Evolutionary conservation across 2,888 invertebrate genomes (phyloP).

Genomic region (Ctenicera cuprea): DNA sequence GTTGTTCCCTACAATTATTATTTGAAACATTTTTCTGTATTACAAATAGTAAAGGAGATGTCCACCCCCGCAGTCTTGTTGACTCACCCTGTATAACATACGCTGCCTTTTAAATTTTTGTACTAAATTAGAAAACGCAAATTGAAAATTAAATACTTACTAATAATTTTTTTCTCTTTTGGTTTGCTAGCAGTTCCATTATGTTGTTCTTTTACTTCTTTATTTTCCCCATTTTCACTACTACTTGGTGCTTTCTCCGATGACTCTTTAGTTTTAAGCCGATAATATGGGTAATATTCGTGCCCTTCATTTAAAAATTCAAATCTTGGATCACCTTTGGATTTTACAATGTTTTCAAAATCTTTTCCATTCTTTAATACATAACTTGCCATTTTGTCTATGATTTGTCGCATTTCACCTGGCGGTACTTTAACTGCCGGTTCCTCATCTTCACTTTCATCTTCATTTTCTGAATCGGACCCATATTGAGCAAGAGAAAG

Average conservation of each 20-base stretch:
- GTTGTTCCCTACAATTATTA: no score
- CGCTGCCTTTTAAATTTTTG: no score
- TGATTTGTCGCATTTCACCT: constrained; percentile 88
- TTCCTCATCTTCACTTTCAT: constrained; percentile 56
- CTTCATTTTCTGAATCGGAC: constrained; percentile 65
- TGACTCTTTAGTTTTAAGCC: constrained; percentile 77
- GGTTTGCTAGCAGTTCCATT: constrained; percentile 55
- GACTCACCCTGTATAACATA: no score
- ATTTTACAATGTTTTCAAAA: constrained; percentile 91
- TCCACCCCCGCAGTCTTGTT: no score
- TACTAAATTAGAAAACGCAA: no score
- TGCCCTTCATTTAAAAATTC: constrained; percentile 88
- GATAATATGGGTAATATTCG: constrained; percentile 88
- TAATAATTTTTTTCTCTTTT: constrained; percentile 68
- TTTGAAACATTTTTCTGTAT: no score
- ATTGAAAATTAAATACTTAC: constrained; percentile 59
- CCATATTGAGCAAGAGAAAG: constrained; percentile 67
- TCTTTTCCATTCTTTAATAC: constrained; percentile 96
- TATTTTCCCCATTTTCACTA: constrained; percentile 68
- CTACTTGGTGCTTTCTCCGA: constrained; percentile 66
- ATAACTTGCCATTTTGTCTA: constrained; percentile 97
- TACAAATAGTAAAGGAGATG: no score
- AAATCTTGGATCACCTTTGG: constrained; percentile 90
- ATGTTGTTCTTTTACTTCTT: constrained; percentile 61
- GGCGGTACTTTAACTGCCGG: constrained; percentile 78